These are phyloP conservation scores for Lordiphosa fenestrarum DNA, from an alignment of 2,888 invertebrate species.

Conservation along the genomic window DNA sequence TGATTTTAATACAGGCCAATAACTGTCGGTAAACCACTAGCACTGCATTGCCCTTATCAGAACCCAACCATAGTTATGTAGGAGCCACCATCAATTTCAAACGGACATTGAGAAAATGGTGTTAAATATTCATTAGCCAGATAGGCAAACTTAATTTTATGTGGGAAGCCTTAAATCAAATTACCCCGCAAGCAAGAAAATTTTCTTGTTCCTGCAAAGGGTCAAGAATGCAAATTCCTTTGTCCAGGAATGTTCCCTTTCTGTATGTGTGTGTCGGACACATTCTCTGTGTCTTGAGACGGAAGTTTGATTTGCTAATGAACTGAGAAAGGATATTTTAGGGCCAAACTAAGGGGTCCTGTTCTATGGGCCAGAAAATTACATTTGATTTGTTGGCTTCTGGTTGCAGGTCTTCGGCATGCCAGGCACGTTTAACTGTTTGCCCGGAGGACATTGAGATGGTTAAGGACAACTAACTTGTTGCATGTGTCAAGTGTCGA, in stretches of 20 bases:
- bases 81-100: too few relatives aligned
- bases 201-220: slow-evolving; percentile 33
- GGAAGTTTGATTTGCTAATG: slow-evolving; percentile 78
- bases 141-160: slow-evolving; percentile 4
- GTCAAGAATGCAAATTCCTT: slow-evolving; percentile 59
- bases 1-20: too few relatives aligned
- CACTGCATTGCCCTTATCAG: too few relatives aligned
- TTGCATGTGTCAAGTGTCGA: slow-evolving; percentile 54
- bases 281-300: slow-evolving; percentile 39
- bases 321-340: slow-evolving; percentile 50
- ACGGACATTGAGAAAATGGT: background rate
- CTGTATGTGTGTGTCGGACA: slow-evolving; percentile 19
- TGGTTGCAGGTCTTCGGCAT: slow-evolving; percentile 44
- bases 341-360: slow-evolving; percentile 35
- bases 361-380: slow-evolving; percentile 71
- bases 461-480: slow-evolving; percentile 41
- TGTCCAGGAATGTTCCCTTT: slow-evolving; percentile 30
- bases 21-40: too few relatives aligned
- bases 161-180: slow-evolving; percentile 55
- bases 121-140: slow-evolving; percentile 2
- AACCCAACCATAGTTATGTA: too few relatives aligned
- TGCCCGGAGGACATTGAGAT: slow-evolving; percentile 47
- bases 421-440: slow-evolving; percentile 68
- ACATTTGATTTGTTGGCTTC: slow-evolving; percentile 62
- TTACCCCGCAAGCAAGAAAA: slow-evolving; percentile 56